Base-by-base conservation (phyloP, 2,797 vertebrate genomes). In the Sciurus carolinensis region DNA sequence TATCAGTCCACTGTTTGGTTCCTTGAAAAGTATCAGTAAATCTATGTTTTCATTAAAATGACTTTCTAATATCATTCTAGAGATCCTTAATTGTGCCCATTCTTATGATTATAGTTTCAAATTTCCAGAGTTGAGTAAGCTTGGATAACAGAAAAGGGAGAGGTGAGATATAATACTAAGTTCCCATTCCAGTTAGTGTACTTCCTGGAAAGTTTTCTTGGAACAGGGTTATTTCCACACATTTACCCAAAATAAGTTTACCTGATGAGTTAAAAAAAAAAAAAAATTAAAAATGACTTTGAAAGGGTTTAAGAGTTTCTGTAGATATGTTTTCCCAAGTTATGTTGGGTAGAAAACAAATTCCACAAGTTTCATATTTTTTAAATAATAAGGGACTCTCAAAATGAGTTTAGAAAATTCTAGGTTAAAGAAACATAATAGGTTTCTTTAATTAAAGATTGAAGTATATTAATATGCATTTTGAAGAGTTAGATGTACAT, bases 41-140 rank as follows among this genome's bases (percentile, higher is more conserved):
- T 88, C 20, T 36, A 0, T 83, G 17, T 89, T 94, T 94, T 94
- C n/a, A 76, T 95, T 89, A 72, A 87, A 81, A 83, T 86, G 39
- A 30, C 4, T 62, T 90, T 52, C 42, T 22, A 57, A 1, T 76
- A 67, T 42, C 39, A 54, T 81, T 90, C 5, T 75, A 44, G 71
- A 64, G 66, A 84, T 83, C 52, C 42, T 87, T 83, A 92, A n/a
- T 52, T 66, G 0, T 94, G 47, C 33, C 42, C n/a, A 92, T 87
- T 54, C 28, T 90, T 81, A 73, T 4, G 4, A 30, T 87, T 83
- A 82, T n/a, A 84, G 62, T 76, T 94, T 76, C 26, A 66, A 2
- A 50, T 92, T 87, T 87, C 22, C n/a, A 76, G 39, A 87, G 30
- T 39, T 85, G 54, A 8, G 8, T 79, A 26, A 62, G 17, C 59